Evolutionary conservation across 2,888 invertebrate genomes (phyloP).

Genomic region (Drosophila prostipennis): DNA sequence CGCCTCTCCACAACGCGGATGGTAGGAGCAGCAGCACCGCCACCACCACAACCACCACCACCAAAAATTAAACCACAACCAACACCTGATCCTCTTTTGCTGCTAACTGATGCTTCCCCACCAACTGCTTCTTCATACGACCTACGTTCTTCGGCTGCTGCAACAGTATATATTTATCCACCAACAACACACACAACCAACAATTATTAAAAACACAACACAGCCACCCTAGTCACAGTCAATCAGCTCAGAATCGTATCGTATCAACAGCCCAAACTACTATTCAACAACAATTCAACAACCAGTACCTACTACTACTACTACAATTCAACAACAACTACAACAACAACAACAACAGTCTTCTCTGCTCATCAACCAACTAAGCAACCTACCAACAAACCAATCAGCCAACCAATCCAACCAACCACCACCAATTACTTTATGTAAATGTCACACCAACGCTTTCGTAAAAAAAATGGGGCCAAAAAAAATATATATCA

Average conservation of each 20-base stretch:
- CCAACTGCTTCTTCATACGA: constrained; percentile 44
- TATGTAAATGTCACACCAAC: constrained; percentile 49
- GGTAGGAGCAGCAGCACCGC: constrained; percentile 31
- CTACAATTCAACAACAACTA: constrained; percentile 33
- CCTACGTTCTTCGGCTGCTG: constrained; percentile 50
- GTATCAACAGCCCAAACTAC: constrained; percentile 44
- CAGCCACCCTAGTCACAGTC: constrained; percentile 41
- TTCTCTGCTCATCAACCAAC: constrained; percentile 61
- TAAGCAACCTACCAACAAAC: constrained; percentile 42
- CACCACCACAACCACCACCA: constrained; percentile 20
- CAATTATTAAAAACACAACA: constrained; percentile 46
- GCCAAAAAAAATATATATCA: constrained; percentile 38
- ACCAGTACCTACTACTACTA: constrained; percentile 15
- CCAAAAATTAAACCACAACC: constrained; percentile 24
- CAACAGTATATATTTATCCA: constrained; percentile 29
- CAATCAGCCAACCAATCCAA: constrained; percentile 31
- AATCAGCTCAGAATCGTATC: constrained; percentile 47
- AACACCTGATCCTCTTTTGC: constrained; percentile 52
- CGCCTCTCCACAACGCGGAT: constrained; percentile 25
- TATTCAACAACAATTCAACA: constrained; percentile 26
- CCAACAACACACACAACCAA: constrained; percentile 51
- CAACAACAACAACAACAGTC: constrained; percentile 49
- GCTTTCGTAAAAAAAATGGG: constrained; percentile 45
- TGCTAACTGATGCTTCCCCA: constrained; percentile 48
- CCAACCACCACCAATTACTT: constrained; percentile 46